Base-by-base conservation (phyloP, 2,113 vertebrate genomes). In the Glaucomys volans region DNA sequence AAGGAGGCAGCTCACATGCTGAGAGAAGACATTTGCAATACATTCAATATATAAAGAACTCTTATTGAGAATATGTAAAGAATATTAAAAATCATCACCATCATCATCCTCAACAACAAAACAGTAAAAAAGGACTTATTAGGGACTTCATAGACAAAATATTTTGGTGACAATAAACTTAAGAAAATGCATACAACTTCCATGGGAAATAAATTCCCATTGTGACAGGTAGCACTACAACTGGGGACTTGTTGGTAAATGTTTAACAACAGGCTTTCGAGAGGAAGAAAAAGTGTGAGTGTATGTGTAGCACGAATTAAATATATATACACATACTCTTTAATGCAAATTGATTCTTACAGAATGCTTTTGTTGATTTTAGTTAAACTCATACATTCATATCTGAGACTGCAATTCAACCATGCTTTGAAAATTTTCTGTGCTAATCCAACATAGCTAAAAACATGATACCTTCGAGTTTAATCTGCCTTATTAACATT, bases 401-500 rank as follows among this genome's bases (percentile, higher is more conserved):
- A 92, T 66, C 37, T 66, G 57, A 76, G 16, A 50, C 37, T 44
- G 5, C 28, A 82, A 76, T 82, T 90, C 69, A 92, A 67, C 26
- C 30, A 79, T 52, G 52, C n/a, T 87, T 89, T 87, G 54, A 66
- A 35, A 44, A 18, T 14, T 75, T 81, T 80, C 66, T 84, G 22
- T 91, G 40, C 52, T 72, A 37, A 37, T 81, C 26, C 12, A 79
- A 37, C 4, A n/a, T 40, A 64, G 3, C 12, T 72, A 79, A 7
- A 93, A 62, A 75, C 22, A 85, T 44, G 52, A 71, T 8, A 44
- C 30, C 30, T 82, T 47, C 30, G 30, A 37, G 40, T 87, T 90
- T 87, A 92, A 74, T 50, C 40, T 94, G 59, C 10, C n/a, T 71
- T 95, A 64, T 81, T 82, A 84, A 44, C 14, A 69, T 91, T 80